Evolutionary conservation across 92 coral and sea anemone genomes (phyloP).

Genomic region (Hydrozoanthus gracilis): DNA sequence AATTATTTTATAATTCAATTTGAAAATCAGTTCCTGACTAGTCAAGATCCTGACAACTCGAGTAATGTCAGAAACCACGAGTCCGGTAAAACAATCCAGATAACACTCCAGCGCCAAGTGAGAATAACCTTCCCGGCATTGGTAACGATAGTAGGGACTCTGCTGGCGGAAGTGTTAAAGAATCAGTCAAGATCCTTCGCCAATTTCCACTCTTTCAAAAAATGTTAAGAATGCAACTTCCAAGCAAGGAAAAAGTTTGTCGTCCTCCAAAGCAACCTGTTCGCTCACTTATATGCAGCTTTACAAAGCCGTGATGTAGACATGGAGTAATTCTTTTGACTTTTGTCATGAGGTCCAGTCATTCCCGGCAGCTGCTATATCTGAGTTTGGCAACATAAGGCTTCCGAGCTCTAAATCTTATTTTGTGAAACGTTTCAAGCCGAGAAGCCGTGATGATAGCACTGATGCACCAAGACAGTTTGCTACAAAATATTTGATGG

Average conservation of each 20-base stretch:
- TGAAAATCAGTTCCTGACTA: no score
- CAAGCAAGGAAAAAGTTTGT: slow-evolving; percentile 50
- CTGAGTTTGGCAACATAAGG: slow-evolving; percentile 62
- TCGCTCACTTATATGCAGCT: slow-evolving; percentile 63
- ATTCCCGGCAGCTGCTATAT: slow-evolving; percentile 63
- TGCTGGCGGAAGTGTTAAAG: no score
- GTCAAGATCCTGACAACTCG: no score
- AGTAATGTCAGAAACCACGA: no score
- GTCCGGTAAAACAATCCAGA: no score
- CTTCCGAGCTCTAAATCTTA: slow-evolving; percentile 59
- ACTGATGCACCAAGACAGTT: slow-evolving; percentile 43
- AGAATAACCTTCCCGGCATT: no score
- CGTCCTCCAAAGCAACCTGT: slow-evolving; percentile 68
- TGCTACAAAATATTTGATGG: slow-evolving; percentile 70
- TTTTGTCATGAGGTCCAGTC: slow-evolving; percentile 64
- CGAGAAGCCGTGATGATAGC: slow-evolving; percentile 5
- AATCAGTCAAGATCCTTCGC: no score
- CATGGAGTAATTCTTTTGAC: slow-evolving; percentile 57
- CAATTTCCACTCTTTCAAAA: slow-evolving; percentile 63
- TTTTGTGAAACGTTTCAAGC: slow-evolving; percentile 37
- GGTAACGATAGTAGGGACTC: no score
- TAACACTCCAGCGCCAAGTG: no score
- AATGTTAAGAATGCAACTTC: slow-evolving; percentile 38
- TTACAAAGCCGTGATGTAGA: slow-evolving; percentile 51
- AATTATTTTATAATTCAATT: no score